Evolutionary conservation across 1,140 invertebrate species (phyloP).

Genomic region (Monochamus saltuarius): DNA sequence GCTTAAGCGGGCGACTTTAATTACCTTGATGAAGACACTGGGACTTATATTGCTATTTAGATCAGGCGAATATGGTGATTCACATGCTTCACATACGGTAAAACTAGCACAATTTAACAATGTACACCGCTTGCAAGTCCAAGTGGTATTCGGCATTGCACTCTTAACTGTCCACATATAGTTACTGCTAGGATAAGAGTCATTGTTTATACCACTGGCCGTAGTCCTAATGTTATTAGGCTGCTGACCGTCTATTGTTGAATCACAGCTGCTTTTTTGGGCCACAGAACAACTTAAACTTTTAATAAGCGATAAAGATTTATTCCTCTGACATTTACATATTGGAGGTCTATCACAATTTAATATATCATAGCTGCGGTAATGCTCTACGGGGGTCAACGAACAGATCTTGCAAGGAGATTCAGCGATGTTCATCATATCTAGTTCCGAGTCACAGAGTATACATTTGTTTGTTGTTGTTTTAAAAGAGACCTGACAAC

Average conservation of each 20-base stretch:
- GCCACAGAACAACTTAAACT: slow-evolving; percentile 47
- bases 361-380: slow-evolving; percentile 35
- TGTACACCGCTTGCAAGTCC: slow-evolving; percentile 87
- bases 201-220: slow-evolving; percentile 46
- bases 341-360: slow-evolving; percentile 42
- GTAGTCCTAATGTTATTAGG: slow-evolving; percentile 45
- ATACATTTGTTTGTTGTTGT: slow-evolving; percentile 35
- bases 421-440: slow-evolving; percentile 44
- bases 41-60: slow-evolving; percentile 48
- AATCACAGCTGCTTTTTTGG: slow-evolving; percentile 40
- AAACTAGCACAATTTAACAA: slow-evolving; percentile 69
- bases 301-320: slow-evolving; percentile 45
- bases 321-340: slow-evolving; percentile 37
- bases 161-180: slow-evolving; percentile 42
- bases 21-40: slow-evolving; percentile 50
- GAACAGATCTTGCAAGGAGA: slow-evolving; percentile 48
- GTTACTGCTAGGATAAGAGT: slow-evolving; percentile 23
- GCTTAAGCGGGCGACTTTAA: background rate
- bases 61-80: slow-evolving; percentile 59
- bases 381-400: slow-evolving; percentile 43
- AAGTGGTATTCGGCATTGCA: slow-evolving; percentile 56
- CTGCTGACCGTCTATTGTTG: slow-evolving; percentile 43
- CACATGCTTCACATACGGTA: slow-evolving; percentile 64
- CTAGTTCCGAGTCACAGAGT: slow-evolving; percentile 33
- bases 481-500: slow-evolving; percentile 28